These are phyloP conservation scores for Eolophus roseicapilla DNA, from an alignment of 2,113 vertebrate species.

Conservation along the genomic window DNA sequence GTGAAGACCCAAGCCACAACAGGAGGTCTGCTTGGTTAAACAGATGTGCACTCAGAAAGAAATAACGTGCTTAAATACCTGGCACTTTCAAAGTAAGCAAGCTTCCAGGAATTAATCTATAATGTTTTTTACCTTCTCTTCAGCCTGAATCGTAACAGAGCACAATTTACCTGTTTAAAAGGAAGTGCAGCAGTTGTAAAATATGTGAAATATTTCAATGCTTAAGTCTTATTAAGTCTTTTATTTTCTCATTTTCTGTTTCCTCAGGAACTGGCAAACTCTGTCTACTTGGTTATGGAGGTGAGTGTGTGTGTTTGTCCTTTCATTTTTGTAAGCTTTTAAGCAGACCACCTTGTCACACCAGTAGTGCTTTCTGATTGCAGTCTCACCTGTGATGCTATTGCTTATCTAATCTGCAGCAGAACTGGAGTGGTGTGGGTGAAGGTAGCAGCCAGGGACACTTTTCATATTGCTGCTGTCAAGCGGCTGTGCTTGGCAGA, in stretches of 20 bases:
- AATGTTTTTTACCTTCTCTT: not conserved
- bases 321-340: not conserved
- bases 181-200: not conserved
- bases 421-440: not conserved
- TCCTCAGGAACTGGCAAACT: conserved; percentile 89
- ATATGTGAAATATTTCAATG: not conserved
- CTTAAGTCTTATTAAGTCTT: not conserved
- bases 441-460: not conserved
- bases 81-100: not conserved
- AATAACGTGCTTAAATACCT: not conserved
- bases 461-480: not conserved
- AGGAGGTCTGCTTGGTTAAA: not conserved
- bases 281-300: conserved; percentile 99
- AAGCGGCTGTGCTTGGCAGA: not conserved
- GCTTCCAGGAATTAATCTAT: not conserved
- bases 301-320: conserved; percentile 69
- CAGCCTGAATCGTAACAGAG: not conserved
- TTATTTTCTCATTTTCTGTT: not conserved
- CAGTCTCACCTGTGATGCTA: not conserved
- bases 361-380: not conserved
- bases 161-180: not conserved
- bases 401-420: not conserved
- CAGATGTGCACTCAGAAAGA: not conserved
- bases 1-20: not conserved
- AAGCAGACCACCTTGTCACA: not conserved